Conservation (phyloP, 2,888 invertebrate species). For the Rhagophthalmus giganteus region DNA sequence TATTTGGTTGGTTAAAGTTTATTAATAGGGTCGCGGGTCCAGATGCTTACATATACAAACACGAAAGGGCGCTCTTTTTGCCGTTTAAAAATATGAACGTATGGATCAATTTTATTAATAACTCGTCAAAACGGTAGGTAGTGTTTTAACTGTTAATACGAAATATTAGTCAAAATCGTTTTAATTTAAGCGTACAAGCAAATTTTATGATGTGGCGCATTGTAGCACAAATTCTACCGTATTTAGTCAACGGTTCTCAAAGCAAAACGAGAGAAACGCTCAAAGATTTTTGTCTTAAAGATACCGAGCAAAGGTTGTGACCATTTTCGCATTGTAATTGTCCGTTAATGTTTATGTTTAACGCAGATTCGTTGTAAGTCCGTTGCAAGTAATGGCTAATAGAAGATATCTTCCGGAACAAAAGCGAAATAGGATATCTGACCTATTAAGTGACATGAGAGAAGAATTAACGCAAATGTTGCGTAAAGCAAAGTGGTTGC, state of each 20-base stretch:
- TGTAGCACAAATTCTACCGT: background rate
- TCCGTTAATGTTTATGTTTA: too few relatives aligned
- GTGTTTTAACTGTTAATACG: too few relatives aligned
- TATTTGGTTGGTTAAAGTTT: background rate
- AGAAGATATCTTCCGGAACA: background rate
- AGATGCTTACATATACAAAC: background rate
- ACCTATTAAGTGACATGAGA: background rate
- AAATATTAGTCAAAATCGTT: too few relatives aligned
- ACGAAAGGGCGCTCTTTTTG: background rate
- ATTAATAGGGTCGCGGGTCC: background rate
- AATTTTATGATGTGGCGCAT: background rate
- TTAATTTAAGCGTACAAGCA: background rate
- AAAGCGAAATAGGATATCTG: background rate
- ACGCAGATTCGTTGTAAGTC: background rate
- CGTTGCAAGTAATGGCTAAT: background rate
- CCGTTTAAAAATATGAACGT: background rate
- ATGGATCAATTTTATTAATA: background rate
- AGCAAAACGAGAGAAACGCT: background rate
- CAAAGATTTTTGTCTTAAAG: background rate
- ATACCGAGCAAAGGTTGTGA: background rate
- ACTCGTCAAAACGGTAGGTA: background rate
- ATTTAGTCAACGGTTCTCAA: background rate
- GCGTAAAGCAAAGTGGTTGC: background rate
- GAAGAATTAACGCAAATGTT: background rate
- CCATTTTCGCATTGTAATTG: too few relatives aligned